Evolutionary conservation across 1,140 invertebrate genomes (phyloP).

Genomic region (Trichogramma pretiosum): DNA sequence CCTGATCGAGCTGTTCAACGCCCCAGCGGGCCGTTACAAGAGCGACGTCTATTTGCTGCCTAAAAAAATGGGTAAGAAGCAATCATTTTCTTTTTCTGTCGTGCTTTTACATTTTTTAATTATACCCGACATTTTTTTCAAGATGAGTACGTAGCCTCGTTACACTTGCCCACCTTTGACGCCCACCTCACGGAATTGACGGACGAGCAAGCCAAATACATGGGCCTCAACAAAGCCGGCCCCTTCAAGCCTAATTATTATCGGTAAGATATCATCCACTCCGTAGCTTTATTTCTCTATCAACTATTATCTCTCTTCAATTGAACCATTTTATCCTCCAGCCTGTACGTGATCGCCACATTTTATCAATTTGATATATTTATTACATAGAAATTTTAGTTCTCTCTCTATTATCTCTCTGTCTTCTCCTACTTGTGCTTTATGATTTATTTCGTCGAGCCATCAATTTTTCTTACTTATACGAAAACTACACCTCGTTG

Average conservation of each 20-base stretch:
- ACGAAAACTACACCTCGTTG: no score
- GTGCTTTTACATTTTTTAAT: slow-evolving; percentile 18
- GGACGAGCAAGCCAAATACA: slow-evolving; percentile 96
- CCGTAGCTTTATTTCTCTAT: not conserved
- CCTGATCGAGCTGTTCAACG: slow-evolving; percentile 93
- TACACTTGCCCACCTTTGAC: slow-evolving; percentile 94
- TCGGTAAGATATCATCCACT: slow-evolving; percentile 53
- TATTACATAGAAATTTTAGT: no score
- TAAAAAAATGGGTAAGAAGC: slow-evolving; percentile 86
- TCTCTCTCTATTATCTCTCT: no score
- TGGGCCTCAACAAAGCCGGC: slow-evolving; percentile 93
- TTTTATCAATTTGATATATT: no score
- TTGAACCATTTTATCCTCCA: no score
- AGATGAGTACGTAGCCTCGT: slow-evolving; percentile 94
- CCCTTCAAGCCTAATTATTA: slow-evolving; percentile 99
- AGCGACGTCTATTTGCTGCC: slow-evolving; percentile 91
- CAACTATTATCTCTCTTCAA: no score
- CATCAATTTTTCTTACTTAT: no score
- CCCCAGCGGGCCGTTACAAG: slow-evolving; percentile 87
- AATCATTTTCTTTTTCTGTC: no score
- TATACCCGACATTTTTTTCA: slow-evolving; percentile 39
- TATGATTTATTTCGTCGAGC: no score
- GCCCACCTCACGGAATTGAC: slow-evolving; percentile 91
- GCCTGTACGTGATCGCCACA: no score
- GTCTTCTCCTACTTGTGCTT: no score